These are phyloP conservation scores for Miniopterus natalensis DNA, from an alignment of 2,113 vertebrate genomes.

Conservation along the genomic window DNA sequence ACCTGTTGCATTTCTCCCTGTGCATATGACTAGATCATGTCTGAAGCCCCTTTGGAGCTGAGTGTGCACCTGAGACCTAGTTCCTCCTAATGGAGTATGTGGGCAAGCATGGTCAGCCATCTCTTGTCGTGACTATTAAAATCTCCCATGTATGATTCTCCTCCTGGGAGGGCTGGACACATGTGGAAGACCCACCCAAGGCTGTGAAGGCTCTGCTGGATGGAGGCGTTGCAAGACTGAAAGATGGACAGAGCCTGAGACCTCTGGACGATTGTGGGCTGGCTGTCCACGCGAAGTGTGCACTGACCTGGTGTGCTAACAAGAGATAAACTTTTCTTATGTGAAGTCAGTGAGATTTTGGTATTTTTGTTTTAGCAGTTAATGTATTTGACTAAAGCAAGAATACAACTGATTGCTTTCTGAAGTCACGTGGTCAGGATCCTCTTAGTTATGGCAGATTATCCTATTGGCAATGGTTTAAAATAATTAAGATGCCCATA, in stretches of 20 bases:
- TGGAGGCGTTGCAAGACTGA: not conserved
- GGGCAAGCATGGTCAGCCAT: not conserved
- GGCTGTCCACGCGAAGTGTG: fast-evolving
- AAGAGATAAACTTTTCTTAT: not conserved
- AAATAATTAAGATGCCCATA: not conserved
- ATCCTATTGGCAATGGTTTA: not conserved
- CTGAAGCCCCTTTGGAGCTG: not conserved
- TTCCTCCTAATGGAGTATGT: not conserved
- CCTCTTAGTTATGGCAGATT: not conserved
- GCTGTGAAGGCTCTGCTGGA: fast-evolving
- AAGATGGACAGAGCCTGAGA: not conserved
- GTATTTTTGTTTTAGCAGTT: not conserved
- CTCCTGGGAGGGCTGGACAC: not conserved
- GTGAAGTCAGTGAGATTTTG: not conserved
- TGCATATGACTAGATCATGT: not conserved
- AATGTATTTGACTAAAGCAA: not conserved
- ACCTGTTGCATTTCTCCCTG: not conserved
- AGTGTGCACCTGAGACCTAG: not conserved
- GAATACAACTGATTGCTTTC: not conserved
- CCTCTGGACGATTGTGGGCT: not conserved
- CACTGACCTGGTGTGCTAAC: not conserved
- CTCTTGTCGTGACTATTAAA: not conserved
- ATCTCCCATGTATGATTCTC: not conserved
- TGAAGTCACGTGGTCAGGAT: not conserved
- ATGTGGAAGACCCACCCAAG: too few relatives aligned